Evolutionary conservation across 2,797 vertebrate genomes (phyloP).

Genomic region (Chrysocyon brachyurus): DNA sequence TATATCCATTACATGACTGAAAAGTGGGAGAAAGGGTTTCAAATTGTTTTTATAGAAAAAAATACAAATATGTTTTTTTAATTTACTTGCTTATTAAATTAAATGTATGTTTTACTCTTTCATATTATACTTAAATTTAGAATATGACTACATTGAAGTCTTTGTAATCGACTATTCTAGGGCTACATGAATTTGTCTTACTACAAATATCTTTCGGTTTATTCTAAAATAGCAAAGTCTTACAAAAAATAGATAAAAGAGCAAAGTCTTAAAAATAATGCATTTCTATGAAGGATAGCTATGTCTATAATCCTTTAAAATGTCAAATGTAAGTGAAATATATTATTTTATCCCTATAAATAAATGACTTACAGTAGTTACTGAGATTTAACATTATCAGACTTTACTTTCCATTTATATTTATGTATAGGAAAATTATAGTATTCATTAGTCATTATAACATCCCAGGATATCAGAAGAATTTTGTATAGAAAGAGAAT

Average conservation of each 20-base stretch:
- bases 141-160: not conserved
- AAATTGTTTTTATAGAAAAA: not conserved
- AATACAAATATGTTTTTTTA: not conserved
- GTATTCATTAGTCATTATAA: not conserved
- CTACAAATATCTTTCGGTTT: constrained; percentile 21
- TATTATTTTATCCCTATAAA: not conserved
- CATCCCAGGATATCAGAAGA: not conserved
- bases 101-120: not conserved
- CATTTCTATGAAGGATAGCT: constrained; percentile 32
- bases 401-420: not conserved
- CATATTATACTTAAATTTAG: not conserved
- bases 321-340: not conserved
- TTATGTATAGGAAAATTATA: not conserved
- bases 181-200: not conserved
- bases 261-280: not conserved
- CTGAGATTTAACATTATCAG: not conserved
- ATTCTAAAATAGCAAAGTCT: not conserved
- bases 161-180: not conserved
- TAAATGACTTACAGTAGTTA: not conserved
- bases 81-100: not conserved
- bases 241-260: not conserved
- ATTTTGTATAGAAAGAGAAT: not conserved
- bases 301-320: not conserved
- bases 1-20: not conserved
- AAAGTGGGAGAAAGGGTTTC: not conserved